Evolutionary conservation across 2,888 invertebrate genomes (phyloP), one percentile per base, ranked within the genome.

Genomic region (Euplexia lucipara): DNA sequence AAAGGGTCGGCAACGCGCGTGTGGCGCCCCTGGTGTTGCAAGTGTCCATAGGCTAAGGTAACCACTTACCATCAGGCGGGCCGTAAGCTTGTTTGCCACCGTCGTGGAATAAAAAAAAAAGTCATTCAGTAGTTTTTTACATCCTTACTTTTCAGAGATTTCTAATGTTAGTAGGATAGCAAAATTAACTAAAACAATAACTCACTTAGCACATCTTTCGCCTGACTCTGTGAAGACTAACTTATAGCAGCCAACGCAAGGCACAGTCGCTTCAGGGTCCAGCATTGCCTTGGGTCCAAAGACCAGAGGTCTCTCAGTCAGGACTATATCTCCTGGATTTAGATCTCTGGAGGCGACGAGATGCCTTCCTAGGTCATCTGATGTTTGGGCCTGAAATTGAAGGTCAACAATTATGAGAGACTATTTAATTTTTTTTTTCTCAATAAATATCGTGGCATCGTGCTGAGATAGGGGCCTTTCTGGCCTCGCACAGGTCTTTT

Each of bases 201-300:
- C 84, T 77, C 87, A 97, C 97, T 94, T 96, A 0, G 95, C 89
- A 84, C 97, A 97, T 58, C 96, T 90, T 70, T 95, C 95, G 0
- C 94, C 94, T 20, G 94, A 92, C 34, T 95, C 95, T 48, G 96
- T 92, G 3, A 89, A 91, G 0, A 97, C 95, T 0, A 96, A 96
- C 57, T 94, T 92, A 78, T 97, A 98, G 85, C 98, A 98, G 0
- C 98, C 98, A 0, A 98, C 97, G 82, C 98, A 98, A 0, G 98
- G 96, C 83, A 97, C 96, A 39, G 92, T 85, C 0, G 90, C 93
- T 79, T 97, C 96, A 68, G 97, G 96, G 20, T 96, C 96, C n/a
- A 96, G 94, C 88, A 96, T 96, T 4, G 96, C 95, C 70, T 96
- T 96, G 0, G 97, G 97, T 0, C 97, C 97, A 86, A 96, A 96